These are phyloP conservation scores for Agrochola litura DNA, from an alignment of 2,888 invertebrate genomes.

Conservation along the genomic window DNA sequence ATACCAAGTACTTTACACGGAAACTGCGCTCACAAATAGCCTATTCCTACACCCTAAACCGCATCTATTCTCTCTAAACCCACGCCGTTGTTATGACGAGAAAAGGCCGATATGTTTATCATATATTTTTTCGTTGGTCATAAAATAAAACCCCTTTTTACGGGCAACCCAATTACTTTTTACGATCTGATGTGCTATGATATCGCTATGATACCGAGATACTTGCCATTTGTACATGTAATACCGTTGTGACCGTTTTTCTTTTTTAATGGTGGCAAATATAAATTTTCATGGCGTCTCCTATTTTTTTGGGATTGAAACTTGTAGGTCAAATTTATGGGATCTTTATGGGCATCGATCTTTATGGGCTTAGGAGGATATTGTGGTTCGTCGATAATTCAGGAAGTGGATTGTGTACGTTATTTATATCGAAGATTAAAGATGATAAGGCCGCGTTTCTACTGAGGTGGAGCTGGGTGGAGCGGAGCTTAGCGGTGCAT, in stretches of 20 bases:
- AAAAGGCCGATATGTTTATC: constrained; percentile 84
- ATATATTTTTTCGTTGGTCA: constrained; percentile 83
- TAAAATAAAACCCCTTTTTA: constrained; percentile 90
- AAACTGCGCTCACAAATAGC: constrained; percentile 38
- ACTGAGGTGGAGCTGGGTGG: too few relatives aligned
- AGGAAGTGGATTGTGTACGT: constrained; percentile 29
- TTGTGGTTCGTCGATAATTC: constrained; percentile 49
- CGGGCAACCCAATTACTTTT: constrained; percentile 89
- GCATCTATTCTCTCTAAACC: constrained; percentile 69
- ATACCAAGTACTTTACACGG: constrained; percentile 5
- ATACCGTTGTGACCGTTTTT: constrained; percentile 72
- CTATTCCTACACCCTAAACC: constrained; percentile 45
- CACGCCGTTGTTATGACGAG: constrained; percentile 74
- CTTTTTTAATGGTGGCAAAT: constrained; percentile 67
- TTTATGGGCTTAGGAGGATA: constrained; percentile 31
- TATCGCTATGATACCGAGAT: constrained; percentile 84
- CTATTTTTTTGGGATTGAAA: constrained; percentile 66
- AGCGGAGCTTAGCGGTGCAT: too few relatives aligned
- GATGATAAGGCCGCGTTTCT: neutral
- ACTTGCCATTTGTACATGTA: constrained; percentile 79
- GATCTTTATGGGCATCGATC: constrained; percentile 39
- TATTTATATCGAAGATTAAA: constrained; percentile 37
- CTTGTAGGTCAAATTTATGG: constrained; percentile 53
- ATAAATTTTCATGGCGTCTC: constrained; percentile 74
- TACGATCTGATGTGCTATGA: constrained; percentile 86